phyloP scores from a whole-genome alignment of 2,888 invertebrate genomes.

The Drosophila borealis region DNA sequence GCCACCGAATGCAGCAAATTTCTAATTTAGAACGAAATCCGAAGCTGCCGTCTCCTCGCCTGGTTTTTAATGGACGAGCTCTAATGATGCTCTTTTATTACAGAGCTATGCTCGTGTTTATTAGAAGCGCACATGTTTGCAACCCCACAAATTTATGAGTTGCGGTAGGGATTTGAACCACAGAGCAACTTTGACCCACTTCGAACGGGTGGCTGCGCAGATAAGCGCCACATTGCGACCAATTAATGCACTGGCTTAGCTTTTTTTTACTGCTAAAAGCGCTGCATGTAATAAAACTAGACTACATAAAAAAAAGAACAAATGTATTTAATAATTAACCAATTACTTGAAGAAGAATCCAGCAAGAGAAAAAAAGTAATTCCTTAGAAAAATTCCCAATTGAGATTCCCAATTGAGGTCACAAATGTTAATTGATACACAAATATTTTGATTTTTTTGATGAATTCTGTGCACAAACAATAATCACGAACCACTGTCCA shows the following conservation, averaged over 20 bases:
- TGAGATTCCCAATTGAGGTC: constrained; percentile 19
- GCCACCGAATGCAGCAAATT: constrained; percentile 46
- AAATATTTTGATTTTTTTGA: constrained; percentile 47
- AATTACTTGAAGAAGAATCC: background rate
- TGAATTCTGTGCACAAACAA: constrained; percentile 12
- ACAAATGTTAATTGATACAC: constrained; percentile 37
- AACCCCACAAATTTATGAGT: constrained; percentile 35
- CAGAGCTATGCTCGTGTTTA: constrained; percentile 19
- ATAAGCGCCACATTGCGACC: constrained; percentile 46
- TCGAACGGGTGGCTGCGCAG: constrained; percentile 33
- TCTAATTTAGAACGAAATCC: constrained; percentile 18
- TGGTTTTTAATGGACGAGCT: constrained; percentile 24
- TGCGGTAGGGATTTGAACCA: constrained; percentile 52
- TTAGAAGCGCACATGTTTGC: constrained; percentile 21
- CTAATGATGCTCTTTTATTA: constrained; percentile 22
- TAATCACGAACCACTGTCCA: constrained; percentile 13
- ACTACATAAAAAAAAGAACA: background rate
- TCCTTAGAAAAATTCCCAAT: background rate
- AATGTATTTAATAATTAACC: background rate
- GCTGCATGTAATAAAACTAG: constrained; percentile 1
- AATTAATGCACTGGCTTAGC: constrained; percentile 42
- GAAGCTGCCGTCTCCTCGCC: constrained; percentile 16
- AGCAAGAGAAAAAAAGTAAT: background rate
- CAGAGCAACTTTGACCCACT: constrained; percentile 61
- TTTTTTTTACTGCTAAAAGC: constrained; percentile 18